Conservation (phyloP, 2,797 vertebrate genomes). For the Helostoma temminkii region DNA sequence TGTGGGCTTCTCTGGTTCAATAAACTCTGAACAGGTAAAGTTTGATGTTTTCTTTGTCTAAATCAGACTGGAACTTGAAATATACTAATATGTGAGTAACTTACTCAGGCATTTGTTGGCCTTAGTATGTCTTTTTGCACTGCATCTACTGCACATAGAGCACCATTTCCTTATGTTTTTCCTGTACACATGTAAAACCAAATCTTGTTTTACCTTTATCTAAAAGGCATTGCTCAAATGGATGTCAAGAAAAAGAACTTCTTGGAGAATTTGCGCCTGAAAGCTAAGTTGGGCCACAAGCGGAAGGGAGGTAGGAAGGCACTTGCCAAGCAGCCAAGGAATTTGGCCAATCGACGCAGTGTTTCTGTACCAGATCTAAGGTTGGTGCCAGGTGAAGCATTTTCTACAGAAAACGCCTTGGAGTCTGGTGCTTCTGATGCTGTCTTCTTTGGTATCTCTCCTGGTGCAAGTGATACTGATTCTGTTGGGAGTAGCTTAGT, state of each 20-base stretch:
- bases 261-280: slow-evolving; percentile 73
- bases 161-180: too few species aligned
- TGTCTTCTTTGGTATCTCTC: slow-evolving; percentile 34
- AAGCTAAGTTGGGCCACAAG: slow-evolving; percentile 69
- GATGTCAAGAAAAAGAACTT: slow-evolving; percentile 79
- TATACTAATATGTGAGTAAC: background rate
- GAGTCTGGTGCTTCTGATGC: slow-evolving; percentile 18
- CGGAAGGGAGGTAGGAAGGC: slow-evolving; percentile 76
- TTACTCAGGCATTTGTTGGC: background rate
- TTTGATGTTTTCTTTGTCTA: slow-evolving; percentile 15
- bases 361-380: slow-evolving; percentile 83
- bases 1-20: background rate
- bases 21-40: slow-evolving; percentile 57
- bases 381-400: slow-evolving; percentile 16
- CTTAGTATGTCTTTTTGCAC: background rate
- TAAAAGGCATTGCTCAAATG: slow-evolving; percentile 69
- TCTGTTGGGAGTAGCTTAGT: slow-evolving; percentile 55
- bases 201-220: slow-evolving; percentile 11
- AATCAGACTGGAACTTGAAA: background rate
- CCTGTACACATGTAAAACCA: background rate
- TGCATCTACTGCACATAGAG: too few species aligned
- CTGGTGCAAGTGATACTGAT: slow-evolving; percentile 67
- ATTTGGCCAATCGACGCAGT: slow-evolving; percentile 76
- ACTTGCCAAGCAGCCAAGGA: slow-evolving; percentile 46
- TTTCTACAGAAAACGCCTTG: slow-evolving; percentile 3